Percentiles rank a stretch among this genome's conserved stretches.
These are phyloP conservation scores for Xanthorhoe designata DNA, from an alignment of 2,888 invertebrate genomes.

Conservation along the genomic window DNA sequence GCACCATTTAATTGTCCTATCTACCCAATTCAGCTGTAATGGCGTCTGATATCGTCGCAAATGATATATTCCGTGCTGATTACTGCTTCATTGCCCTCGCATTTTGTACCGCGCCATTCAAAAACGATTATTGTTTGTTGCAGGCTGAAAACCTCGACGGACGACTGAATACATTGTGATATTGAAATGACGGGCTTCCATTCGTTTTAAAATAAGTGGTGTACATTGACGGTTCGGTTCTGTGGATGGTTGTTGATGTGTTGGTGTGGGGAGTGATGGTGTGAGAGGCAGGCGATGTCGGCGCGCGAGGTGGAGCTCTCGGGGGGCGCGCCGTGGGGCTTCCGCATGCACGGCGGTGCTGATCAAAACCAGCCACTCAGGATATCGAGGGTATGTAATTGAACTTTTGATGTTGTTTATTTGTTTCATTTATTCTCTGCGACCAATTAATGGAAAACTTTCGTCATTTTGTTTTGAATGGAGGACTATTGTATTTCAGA, in stretches of 20 bases:
- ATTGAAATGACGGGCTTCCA: conserved; percentile 69
- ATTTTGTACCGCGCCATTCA: conserved; percentile 40
- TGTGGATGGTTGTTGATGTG: conserved; percentile 51
- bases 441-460: conserved; percentile 5
- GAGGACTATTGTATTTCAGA: too few species aligned
- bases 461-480: neutral
- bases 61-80: conserved; percentile 38
- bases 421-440: conserved; percentile 21
- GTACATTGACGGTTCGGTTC: conserved; percentile 53
- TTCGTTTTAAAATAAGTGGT: conserved; percentile 57
- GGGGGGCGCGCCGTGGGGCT: conserved; percentile 95
- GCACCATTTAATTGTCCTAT: conserved; percentile 29
- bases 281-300: conserved; percentile 84
- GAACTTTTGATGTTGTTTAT: conserved; percentile 41
- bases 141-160: conserved; percentile 56
- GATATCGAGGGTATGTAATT: conserved; percentile 90
- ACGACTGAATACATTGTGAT: conserved; percentile 67
- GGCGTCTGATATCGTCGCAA: conserved; percentile 31
- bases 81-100: conserved; percentile 37
- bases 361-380: conserved; percentile 92
- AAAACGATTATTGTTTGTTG: conserved; percentile 58
- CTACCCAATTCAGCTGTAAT: conserved; percentile 32
- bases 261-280: conserved; percentile 61
- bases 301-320: conserved; percentile 90
- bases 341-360: conserved; percentile 94